Evolutionary conservation across 2,113 vertebrate species (phyloP).

Genomic region (Phyllopteryx taeniolatus): DNA sequence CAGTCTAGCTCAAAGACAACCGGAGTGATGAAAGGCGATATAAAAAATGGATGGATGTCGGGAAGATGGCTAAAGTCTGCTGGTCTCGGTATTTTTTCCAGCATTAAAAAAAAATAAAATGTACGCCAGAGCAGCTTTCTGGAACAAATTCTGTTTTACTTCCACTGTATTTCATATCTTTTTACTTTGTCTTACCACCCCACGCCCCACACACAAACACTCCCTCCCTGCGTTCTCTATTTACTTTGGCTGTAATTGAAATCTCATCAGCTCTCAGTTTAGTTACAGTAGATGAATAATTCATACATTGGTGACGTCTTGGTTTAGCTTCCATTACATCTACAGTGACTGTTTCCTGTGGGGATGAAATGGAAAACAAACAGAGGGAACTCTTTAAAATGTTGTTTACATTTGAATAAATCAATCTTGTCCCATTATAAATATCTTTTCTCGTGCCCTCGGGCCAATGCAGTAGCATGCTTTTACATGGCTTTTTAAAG

Average conservation of each 20-base stretch:
- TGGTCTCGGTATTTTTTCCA: too few relatives aligned
- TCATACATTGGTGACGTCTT: slow-evolving; percentile 30
- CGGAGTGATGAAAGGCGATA: too few relatives aligned
- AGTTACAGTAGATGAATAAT: slow-evolving; percentile 43
- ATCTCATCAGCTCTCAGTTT: slow-evolving; percentile 34
- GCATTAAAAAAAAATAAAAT: too few relatives aligned
- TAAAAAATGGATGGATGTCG: too few relatives aligned
- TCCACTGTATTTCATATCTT: slow-evolving; percentile 20
- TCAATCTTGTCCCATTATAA: slow-evolving; percentile 21
- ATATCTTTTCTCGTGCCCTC: slow-evolving; percentile 24
- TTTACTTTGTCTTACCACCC: slow-evolving; percentile 13
- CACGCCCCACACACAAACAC: background rate
- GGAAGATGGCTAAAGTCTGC: too few relatives aligned
- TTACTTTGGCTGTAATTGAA: slow-evolving; percentile 39
- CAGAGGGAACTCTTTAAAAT: slow-evolving; percentile 29
- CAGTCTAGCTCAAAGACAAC: too few relatives aligned
- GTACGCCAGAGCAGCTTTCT: background rate
- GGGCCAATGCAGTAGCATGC: slow-evolving; percentile 7
- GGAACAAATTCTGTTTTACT: background rate
- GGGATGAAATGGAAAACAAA: slow-evolving; percentile 30
- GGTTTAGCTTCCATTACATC: slow-evolving; percentile 38
- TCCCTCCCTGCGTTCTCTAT: background rate
- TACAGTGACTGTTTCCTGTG: slow-evolving; percentile 12
- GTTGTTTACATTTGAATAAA: slow-evolving; percentile 31
- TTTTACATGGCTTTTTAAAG: slow-evolving; percentile 27